These are phyloP conservation scores for Habrosyne pyritoides DNA, from an alignment of 2,888 invertebrate genomes.

Conservation along the genomic window DNA sequence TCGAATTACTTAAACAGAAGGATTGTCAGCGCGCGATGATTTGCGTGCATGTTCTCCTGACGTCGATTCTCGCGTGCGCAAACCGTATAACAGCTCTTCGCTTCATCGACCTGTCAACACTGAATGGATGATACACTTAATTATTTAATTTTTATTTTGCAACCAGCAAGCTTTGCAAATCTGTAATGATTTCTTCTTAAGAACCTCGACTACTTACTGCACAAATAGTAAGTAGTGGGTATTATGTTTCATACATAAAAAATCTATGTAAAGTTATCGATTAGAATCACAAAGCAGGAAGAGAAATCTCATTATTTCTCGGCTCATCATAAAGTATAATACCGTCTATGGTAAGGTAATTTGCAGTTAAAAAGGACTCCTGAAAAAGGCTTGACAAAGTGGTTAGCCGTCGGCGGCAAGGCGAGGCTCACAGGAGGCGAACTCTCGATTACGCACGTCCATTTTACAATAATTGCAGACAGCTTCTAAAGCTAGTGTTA, in stretches of 20 bases:
- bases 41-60: conserved; percentile 36
- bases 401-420: conserved; percentile 48
- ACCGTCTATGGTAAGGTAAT: conserved; percentile 48
- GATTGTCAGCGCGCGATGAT: conserved; percentile 37
- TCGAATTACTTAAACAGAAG: conserved; percentile 46
- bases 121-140: conserved; percentile 51
- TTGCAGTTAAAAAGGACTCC: conserved; percentile 54
- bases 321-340: conserved; percentile 48
- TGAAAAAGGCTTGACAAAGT: conserved; percentile 60
- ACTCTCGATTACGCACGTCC: conserved; percentile 58
- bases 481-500: conserved; percentile 63
- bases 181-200: not conserved
- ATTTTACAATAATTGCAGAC: conserved; percentile 66
- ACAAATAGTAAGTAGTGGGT: no score
- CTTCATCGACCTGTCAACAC: conserved; percentile 52
- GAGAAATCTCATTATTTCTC: conserved; percentile 18
- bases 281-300: conserved; percentile 25
- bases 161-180: not conserved
- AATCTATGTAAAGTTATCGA: conserved; percentile 21
- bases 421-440: conserved; percentile 34
- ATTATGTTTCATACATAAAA: conserved; percentile 8
- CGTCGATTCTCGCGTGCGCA: conserved; percentile 43
- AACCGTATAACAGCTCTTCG: conserved; percentile 46
- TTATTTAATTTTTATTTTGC: conserved; percentile 41
- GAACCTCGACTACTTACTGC: no score